These are phyloP conservation scores for Drosophila sucinea DNA, from an alignment of 1,140 invertebrate species.

Conservation along the genomic window DNA sequence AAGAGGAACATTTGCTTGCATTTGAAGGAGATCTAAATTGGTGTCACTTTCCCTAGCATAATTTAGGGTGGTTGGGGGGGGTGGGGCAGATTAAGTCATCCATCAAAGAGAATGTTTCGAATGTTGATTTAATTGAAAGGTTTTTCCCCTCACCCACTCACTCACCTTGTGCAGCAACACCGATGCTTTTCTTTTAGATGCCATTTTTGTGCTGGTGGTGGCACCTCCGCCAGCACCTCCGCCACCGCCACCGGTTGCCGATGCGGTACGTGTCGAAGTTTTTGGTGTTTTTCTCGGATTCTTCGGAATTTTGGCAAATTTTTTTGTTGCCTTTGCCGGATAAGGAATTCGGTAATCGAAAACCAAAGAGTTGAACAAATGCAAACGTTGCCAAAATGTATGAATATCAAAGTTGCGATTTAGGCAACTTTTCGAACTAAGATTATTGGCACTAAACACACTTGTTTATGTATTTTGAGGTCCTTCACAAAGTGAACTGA, in stretches of 20 bases:
- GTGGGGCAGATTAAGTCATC: too few relatives aligned
- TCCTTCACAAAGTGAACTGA: slow-evolving; percentile 25
- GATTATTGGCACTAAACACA: slow-evolving; percentile 64
- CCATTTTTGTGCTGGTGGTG: slow-evolving; percentile 83
- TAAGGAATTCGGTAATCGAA: slow-evolving; percentile 60
- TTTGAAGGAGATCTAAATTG: too few relatives aligned
- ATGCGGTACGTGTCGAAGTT: slow-evolving; percentile 83
- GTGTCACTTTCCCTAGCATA: too few relatives aligned
- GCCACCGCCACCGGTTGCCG: slow-evolving; percentile 82
- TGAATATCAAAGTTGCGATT: slow-evolving; percentile 68
- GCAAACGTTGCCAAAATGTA: slow-evolving; percentile 72
- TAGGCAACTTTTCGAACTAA: slow-evolving; percentile 47
- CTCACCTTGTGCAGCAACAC: slow-evolving; percentile 83
- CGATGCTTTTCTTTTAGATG: slow-evolving; percentile 83
- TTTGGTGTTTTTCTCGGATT: slow-evolving; percentile 83
- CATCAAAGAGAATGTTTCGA: background rate
- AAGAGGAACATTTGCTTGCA: too few relatives aligned
- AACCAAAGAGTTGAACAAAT: slow-evolving; percentile 62
- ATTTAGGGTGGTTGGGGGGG: too few relatives aligned
- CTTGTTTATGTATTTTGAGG: slow-evolving; percentile 42
- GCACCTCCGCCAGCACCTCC: slow-evolving; percentile 81
- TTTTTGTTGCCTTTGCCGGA: slow-evolving; percentile 60
- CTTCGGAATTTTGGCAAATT: slow-evolving; percentile 83
- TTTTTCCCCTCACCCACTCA: background rate
- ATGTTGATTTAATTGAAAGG: too few relatives aligned